Conservation (phyloP, 2,797 vertebrate genomes). For the Sebastes minor region DNA sequence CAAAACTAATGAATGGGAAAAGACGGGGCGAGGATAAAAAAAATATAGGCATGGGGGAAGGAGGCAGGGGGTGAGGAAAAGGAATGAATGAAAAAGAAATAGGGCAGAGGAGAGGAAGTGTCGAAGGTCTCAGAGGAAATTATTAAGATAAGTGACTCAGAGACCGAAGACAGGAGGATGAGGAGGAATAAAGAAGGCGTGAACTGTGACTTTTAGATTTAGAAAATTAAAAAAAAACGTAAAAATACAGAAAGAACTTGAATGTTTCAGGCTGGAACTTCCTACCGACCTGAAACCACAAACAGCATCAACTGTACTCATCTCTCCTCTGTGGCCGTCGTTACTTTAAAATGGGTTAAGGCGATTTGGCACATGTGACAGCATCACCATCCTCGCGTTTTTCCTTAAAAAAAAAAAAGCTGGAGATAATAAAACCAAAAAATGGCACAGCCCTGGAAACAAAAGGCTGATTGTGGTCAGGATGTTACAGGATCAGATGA, state of each 20-base stretch:
- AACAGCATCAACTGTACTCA: not conserved
- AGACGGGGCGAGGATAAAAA: not conserved
- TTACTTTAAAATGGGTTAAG: not conserved
- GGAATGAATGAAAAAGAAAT: not conserved
- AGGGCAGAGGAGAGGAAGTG: not conserved
- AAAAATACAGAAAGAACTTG: not conserved
- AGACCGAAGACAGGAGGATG: not conserved
- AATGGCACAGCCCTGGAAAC: not conserved
- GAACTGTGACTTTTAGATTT: not conserved
- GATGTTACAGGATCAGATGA: not conserved
- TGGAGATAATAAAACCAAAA: not conserved
- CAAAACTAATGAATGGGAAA: slow-evolving; percentile 20
- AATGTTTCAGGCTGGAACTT: not conserved
- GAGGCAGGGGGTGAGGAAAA: not conserved
- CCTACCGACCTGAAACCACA: not conserved
- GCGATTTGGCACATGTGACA: not conserved
- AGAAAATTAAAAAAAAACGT: not conserved
- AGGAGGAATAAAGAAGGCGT: not conserved
- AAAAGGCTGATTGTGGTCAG: slow-evolving; percentile 15
- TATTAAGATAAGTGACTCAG: slow-evolving; percentile 14
- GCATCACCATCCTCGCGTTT: not conserved
- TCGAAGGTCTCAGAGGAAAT: not conserved
- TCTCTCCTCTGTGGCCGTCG: too few species aligned
- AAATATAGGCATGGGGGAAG: not conserved
- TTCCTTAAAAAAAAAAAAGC: not conserved